Base-by-base conservation (phyloP, 2,888 invertebrate genomes). In the Luperina testacea region DNA sequence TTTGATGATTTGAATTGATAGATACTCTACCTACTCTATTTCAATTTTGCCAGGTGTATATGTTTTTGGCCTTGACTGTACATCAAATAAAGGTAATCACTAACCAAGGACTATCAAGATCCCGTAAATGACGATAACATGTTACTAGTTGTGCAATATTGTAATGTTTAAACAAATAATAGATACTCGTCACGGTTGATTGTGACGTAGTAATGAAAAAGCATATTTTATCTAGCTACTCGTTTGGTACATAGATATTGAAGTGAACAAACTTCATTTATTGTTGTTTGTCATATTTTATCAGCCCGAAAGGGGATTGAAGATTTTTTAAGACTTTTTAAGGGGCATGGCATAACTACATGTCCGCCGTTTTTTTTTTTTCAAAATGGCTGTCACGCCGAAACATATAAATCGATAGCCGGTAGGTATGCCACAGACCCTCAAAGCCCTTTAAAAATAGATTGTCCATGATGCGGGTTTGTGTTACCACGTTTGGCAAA, bases 141-240 rank as follows among this genome's bases (percentile, higher is more conserved):
- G 57, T 69, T 32, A 61, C 20, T 57, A 63, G 69, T 82, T 78
- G 75, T 32, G 67, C 51, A 84, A 84, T 77, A 64, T 70, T 73
- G 32, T 85, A 69, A 65, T 70, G 71, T 53, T 51, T 13, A 71
- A 38, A 65, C 53, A 78, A 64, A 63, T 42, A 64, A 20, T 32
- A 75, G 9, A 51, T 24, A 15, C 27, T 32, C 48, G 67, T 68
- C 64, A 72, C 20, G 20, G 15, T 63, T 59, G 27, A 38, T 27
- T 27, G 42, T 81, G 81, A 84, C 72, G 82, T 74, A 48, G 17
- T 20, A 17, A 42, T 70, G 59, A 79, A 59, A 20, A 63, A 53
- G n/a, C 80, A 53, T 5, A 32, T 70, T 79, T 42, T 24, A 17
- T 15, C 48, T 48, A 48, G 48, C 48, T 48, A 20, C 17, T 70